phyloP scores from a whole-genome alignment of 2,113 vertebrate species.

The Papio anubis region DNA sequence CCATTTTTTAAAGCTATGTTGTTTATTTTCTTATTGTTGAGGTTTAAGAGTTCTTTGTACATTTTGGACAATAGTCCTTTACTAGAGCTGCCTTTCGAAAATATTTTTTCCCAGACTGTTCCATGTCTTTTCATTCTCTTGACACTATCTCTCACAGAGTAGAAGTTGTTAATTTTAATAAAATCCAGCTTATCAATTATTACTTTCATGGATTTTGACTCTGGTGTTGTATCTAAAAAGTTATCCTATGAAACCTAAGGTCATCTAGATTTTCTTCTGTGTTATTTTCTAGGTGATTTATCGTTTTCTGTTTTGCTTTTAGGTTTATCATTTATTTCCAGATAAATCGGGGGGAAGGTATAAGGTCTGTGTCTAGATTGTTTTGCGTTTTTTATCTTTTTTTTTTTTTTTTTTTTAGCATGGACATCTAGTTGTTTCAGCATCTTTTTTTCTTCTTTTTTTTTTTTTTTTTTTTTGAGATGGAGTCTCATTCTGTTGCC shows the following conservation, averaged over 20 bases:
- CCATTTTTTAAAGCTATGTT: not conserved
- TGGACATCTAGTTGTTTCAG: not conserved
- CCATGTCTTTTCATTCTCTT: not conserved
- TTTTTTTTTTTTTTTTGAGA: too few species aligned
- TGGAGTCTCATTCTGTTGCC: too few species aligned
- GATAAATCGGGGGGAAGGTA: not conserved
- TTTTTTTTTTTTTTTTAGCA: too few species aligned
- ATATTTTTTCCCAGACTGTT: not conserved
- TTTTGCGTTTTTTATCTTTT: not conserved
- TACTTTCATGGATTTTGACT: not conserved
- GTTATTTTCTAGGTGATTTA: not conserved
- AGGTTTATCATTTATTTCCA: not conserved
- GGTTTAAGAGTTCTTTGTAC: not conserved
- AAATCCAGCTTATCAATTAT: not conserved
- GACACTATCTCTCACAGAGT: not conserved
- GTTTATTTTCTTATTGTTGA: not conserved
- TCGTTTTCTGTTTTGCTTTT: not conserved
- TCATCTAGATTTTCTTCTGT: not conserved
- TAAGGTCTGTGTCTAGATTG: not conserved
- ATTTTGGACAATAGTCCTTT: not conserved
- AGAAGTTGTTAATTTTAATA: not conserved
- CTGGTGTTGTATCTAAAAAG: not conserved
- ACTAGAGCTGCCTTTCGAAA: not conserved
- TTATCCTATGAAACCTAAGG: not conserved
- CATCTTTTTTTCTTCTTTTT: too few species aligned